Evolutionary conservation across 2,113 vertebrate species (phyloP), one percentile per base, ranked within the genome.

Genomic region (Campylorhamphus procurvoides): DNA sequence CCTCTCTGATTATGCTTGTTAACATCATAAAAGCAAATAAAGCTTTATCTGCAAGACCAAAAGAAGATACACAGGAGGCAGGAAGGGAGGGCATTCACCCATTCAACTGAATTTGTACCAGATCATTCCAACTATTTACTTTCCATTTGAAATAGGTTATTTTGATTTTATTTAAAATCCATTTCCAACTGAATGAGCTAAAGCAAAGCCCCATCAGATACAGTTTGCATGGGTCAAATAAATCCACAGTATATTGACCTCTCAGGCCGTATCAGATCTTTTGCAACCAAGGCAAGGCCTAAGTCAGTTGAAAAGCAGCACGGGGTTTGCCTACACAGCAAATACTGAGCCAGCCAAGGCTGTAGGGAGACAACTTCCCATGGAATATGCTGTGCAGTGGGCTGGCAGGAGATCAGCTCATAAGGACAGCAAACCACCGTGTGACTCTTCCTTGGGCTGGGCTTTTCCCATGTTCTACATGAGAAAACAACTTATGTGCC

Each of bases 11-110:
- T 76, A 76, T 19, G 16, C 23, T 77, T 50, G 15, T 77, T 87
- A 69, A 66, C 49, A 59, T 42, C 40, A 89, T 46, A 59, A 84
- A 93, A 92, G n/a, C 88, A 86, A 92, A 69, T 18, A 80, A 82
- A 87, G 44, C 50, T 84, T 88, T 74, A 33, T 74, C 66, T 92
- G 69, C 18, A 39, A 81, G 39, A 69, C 53, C 25, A 63, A 73
- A n/a, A n/a, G n/a, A 88, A 84, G 68, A 63, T 12, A 46, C 5
- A 20, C 2, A 37, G 39, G 39, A 80, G 53, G 55, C 49, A 85
- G 67, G 19, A 73, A 87, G 56, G 13, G 31, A 92, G 10, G 16
- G 9, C 4, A 10, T 62, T 64, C 49, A 73, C 25, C 5, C 4
- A 60, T n/a, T 68, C 62, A 39, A 50, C 14, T 69, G 31, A 64